phyloP scores from a whole-genome alignment of 2,113 vertebrate genomes.

The Stigmatopora nigra region DNA sequence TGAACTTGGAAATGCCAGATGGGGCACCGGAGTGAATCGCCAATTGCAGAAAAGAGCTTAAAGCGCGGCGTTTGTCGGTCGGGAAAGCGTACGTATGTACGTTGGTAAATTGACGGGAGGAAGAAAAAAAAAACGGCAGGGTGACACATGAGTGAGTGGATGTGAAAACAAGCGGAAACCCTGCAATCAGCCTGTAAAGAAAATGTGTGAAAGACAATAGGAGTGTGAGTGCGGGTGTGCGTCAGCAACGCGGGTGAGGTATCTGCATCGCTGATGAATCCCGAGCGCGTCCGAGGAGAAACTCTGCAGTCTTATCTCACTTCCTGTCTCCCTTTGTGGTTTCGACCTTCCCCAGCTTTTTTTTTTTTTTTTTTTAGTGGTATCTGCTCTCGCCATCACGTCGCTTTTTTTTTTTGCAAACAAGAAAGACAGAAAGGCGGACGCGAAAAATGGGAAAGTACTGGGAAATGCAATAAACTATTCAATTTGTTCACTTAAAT shows the following conservation, averaged over 20 bases:
- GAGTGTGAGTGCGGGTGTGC: slow-evolving; percentile 7
- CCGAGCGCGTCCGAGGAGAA: slow-evolving; percentile 46
- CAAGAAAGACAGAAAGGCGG: slow-evolving; percentile 3
- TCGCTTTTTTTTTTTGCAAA: slow-evolving; percentile 27
- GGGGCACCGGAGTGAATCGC: slow-evolving; percentile 60
- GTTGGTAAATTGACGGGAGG: neutral
- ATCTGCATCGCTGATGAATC: slow-evolving; percentile 50
- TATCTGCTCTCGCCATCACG: slow-evolving; percentile 58
- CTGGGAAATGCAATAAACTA: too few relatives aligned
- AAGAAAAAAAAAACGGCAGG: neutral
- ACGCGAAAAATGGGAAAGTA: too few relatives aligned
- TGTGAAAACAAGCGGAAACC: neutral
- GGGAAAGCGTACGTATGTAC: slow-evolving; percentile 11
- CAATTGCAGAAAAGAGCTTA: slow-evolving; percentile 40
- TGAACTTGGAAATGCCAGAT: slow-evolving; percentile 59
- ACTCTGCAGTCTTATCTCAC: slow-evolving; percentile 59
- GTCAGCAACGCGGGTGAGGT: slow-evolving; percentile 20
- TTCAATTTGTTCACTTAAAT: too few relatives aligned
- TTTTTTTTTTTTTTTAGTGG: slow-evolving; percentile 38
- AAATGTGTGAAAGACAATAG: slow-evolving; percentile 21
- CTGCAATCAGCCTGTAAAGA: neutral
- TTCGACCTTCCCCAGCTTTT: slow-evolving; percentile 55
- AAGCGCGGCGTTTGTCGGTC: slow-evolving; percentile 3
- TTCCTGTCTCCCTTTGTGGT: slow-evolving; percentile 45
- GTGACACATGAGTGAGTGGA: neutral